A percentile compares a stretch with the other conserved stretches of the same genome.
Conservation (phyloP, 2,888 invertebrate genomes). For the Cryptophagus acutangulus region DNA sequence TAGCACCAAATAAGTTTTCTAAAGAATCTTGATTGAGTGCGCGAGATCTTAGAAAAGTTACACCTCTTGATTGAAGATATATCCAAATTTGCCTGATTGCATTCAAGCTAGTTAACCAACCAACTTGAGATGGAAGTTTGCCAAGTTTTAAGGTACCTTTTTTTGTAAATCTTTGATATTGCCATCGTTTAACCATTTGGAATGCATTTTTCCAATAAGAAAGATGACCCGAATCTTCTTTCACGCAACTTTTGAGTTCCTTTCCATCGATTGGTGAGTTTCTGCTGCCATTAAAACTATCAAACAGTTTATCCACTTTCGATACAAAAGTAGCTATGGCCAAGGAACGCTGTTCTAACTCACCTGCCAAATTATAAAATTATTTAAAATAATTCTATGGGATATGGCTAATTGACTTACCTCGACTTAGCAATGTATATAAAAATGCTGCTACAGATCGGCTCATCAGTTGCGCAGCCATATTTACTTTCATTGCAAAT, state of each 20-base stretch:
- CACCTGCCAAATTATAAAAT: conserved; percentile 9
- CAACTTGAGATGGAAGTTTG: conserved; percentile 1
- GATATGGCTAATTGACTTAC: conserved; percentile 5
- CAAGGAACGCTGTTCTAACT: conserved; percentile 7
- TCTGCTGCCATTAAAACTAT: conserved; percentile 10
- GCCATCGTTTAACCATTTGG: neutral
- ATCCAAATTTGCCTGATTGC: neutral
- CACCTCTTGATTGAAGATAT: neutral
- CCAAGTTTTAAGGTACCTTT: neutral
- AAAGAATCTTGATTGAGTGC: conserved; percentile 5
- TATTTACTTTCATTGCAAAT: too few relatives aligned
- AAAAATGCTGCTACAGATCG: conserved; percentile 10
- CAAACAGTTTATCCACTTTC: conserved; percentile 15
- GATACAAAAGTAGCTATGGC: conserved; percentile 13
- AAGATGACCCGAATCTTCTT: conserved; percentile 5
- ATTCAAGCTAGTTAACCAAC: neutral
- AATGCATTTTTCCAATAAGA: conserved; percentile 3
- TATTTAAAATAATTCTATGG: neutral
- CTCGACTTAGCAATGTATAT: conserved; percentile 5
- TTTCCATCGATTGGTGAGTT: conserved; percentile 7
- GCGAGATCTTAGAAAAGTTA: neutral
- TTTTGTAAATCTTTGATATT: conserved; percentile 1
- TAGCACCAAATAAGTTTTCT: conserved; percentile 17
- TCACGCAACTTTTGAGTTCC: conserved; percentile 4
- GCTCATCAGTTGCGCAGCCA: too few relatives aligned